Percentiles rank a stretch among this genome's conserved stretches.
These are phyloP conservation scores for Hystrix brachyura DNA, from an alignment of 2,113 vertebrate species.

Conservation along the genomic window DNA sequence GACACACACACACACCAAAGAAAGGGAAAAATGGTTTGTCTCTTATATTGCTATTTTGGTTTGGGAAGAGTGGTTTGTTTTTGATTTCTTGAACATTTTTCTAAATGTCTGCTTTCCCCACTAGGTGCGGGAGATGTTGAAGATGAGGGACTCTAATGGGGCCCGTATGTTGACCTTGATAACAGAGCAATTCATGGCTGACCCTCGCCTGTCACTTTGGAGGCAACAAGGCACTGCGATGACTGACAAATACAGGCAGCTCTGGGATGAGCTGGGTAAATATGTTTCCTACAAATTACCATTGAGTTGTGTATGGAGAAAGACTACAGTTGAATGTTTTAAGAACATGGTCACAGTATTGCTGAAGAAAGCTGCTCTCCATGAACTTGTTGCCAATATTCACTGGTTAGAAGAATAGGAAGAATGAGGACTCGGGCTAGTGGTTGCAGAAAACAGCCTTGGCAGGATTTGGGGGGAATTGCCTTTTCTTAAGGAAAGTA, in stretches of 20 bases:
- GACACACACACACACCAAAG: not conserved
- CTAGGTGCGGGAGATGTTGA: slow-evolving; percentile 98
- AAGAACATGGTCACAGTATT: not conserved
- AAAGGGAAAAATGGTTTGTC: not conserved
- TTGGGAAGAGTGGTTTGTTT: not conserved
- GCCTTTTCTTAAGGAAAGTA: not conserved
- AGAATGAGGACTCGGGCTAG: not conserved
- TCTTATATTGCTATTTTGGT: not conserved
- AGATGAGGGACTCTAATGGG: slow-evolving; percentile 98
- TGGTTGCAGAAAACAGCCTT: slow-evolving; percentile 29
- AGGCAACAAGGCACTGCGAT: slow-evolving; percentile 97
- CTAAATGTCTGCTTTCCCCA: slow-evolving; percentile 58
- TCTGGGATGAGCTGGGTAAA: slow-evolving; percentile 96
- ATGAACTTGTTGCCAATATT: not conserved
- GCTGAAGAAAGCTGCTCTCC: not conserved
- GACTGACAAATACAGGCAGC: slow-evolving; percentile 98
- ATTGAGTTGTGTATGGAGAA: slow-evolving; percentile 62
- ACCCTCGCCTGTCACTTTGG: slow-evolving; percentile 95
- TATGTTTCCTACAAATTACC: slow-evolving; percentile 68
- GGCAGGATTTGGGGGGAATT: not conserved
- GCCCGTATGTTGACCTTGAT: slow-evolving; percentile 97
- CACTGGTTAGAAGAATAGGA: slow-evolving; percentile 41
- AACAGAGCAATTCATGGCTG: slow-evolving; percentile 98
- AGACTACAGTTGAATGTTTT: slow-evolving; percentile 22
- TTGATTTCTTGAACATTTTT: slow-evolving; percentile 68